A percentile compares a stretch with the other conserved stretches of the same genome.
Evolutionary conservation across 2,797 vertebrate species (phyloP).

Genomic region (Sarcophilus harrisii): DNA sequence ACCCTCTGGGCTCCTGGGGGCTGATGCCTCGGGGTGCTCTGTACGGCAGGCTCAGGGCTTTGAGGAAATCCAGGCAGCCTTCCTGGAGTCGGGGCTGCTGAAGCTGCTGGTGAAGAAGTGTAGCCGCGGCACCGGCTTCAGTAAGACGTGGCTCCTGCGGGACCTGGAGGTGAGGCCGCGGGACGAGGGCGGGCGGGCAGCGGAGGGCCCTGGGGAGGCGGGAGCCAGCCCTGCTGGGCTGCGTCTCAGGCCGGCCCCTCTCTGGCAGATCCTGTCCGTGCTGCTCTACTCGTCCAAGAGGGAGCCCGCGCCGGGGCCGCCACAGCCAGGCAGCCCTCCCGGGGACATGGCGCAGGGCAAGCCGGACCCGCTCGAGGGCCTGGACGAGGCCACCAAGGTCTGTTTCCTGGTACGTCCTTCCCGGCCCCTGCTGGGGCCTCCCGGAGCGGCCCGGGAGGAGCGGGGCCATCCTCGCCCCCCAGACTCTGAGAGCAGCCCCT

Average conservation of each 20-base stretch:
- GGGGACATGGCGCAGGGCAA: slow-evolving; percentile 89
- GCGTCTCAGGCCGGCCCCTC: background rate
- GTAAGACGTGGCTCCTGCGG: slow-evolving; percentile 97
- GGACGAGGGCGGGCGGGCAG: background rate
- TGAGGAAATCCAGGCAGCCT: slow-evolving; percentile 90
- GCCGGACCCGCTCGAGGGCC: slow-evolving; percentile 93
- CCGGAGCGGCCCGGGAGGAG: too few relatives aligned
- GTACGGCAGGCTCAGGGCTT: slow-evolving; percentile 91
- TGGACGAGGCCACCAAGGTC: slow-evolving; percentile 97
- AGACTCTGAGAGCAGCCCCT: too few relatives aligned
- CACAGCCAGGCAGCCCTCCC: slow-evolving; percentile 85
- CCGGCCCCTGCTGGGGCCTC: too few relatives aligned
- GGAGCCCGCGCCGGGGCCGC: slow-evolving; percentile 90
- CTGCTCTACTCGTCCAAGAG: slow-evolving; percentile 99
- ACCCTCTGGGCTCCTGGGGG: background rate
- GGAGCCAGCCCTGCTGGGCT: background rate
- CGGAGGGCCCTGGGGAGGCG: background rate
- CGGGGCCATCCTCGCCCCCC: too few relatives aligned
- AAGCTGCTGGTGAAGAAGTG: slow-evolving; percentile 97
- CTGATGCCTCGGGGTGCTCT: background rate
- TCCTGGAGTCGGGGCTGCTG: slow-evolving; percentile 92
- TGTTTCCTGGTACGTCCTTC: slow-evolving; percentile 93
- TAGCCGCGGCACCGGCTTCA: slow-evolving; percentile 98
- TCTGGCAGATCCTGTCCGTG: slow-evolving; percentile 92
- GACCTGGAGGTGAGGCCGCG: slow-evolving; percentile 90